A percentile compares a stretch with the other conserved stretches of the same genome.
Conservation (phyloP, 1,140 invertebrate genomes). For the Drosophila tristis region DNA sequence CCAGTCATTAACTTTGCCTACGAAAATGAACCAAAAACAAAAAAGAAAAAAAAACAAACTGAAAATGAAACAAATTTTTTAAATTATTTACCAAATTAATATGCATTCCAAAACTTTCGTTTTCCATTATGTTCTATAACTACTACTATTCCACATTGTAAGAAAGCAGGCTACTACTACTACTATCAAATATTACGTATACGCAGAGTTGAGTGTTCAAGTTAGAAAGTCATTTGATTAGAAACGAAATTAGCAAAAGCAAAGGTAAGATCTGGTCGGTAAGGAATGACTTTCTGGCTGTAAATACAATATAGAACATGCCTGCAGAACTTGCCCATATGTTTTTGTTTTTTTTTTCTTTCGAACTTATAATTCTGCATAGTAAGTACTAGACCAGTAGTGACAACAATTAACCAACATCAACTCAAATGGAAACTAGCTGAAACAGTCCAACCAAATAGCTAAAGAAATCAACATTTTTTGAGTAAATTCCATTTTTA, state of each 20-base stretch:
- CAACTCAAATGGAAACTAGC: slow-evolving; percentile 33
- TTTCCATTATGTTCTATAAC: slow-evolving; percentile 45
- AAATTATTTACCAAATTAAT: slow-evolving; percentile 70
- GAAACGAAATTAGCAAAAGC: slow-evolving; percentile 26
- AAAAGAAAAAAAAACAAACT: slow-evolving; percentile 34
- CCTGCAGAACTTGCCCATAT: slow-evolving; percentile 5
- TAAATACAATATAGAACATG: slow-evolving; percentile 7
- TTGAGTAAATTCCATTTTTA: slow-evolving; percentile 72
- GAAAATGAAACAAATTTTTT: slow-evolving; percentile 38
- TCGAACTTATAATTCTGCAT: slow-evolving; percentile 31
- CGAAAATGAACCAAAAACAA: slow-evolving; percentile 29
- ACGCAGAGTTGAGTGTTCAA: slow-evolving; percentile 37
- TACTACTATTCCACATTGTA: slow-evolving; percentile 31
- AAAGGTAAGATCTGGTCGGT: slow-evolving; percentile 33
- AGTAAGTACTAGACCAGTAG: slow-evolving; percentile 51
- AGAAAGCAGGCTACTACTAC: slow-evolving; percentile 32
- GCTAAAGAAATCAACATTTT: slow-evolving; percentile 52
- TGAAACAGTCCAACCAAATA: slow-evolving; percentile 43
- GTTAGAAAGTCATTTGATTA: slow-evolving; percentile 48
- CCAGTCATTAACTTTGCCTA: slow-evolving; percentile 83
- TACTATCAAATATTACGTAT: slow-evolving; percentile 35
- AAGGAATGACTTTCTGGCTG: slow-evolving; percentile 45
- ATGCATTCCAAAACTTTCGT: slow-evolving; percentile 58
- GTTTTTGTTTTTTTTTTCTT: slow-evolving; percentile 27
- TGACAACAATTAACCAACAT: slow-evolving; percentile 38